A percentile compares a stretch with the other conserved stretches of the same genome.
Evolutionary conservation across 2,797 vertebrate species (phyloP).

Genomic region (Cossypha caffra): DNA sequence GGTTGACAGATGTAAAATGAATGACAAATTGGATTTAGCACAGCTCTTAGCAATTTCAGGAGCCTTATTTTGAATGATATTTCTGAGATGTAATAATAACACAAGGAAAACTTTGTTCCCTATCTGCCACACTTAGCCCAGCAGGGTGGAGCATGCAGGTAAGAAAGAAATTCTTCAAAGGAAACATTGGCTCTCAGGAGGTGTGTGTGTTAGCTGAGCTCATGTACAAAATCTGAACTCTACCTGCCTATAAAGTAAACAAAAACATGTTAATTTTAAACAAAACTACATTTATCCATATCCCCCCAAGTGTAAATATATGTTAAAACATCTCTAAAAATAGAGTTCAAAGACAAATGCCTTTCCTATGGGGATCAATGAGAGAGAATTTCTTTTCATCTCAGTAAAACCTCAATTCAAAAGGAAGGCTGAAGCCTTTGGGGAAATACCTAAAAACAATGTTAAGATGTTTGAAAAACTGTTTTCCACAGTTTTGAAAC

Average conservation of each 20-base stretch:
- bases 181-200: conserved; percentile 25
- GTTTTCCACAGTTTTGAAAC: conserved; percentile 26
- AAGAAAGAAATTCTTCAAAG: conserved; percentile 60
- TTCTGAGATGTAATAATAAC: background rate
- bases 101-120: background rate
- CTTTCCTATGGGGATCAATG: conserved; percentile 52
- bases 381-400: conserved; percentile 60
- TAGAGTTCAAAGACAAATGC: conserved; percentile 65
- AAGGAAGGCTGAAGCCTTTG: conserved; percentile 41
- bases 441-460: conserved; percentile 49
- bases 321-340: conserved; percentile 57
- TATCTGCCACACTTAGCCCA: background rate
- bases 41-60: background rate
- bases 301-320: conserved; percentile 28
- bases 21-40: background rate
- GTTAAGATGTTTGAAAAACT: conserved; percentile 41
- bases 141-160: background rate
- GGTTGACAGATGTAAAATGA: background rate
- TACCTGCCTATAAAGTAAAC: conserved; percentile 46
- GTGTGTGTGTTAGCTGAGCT: conserved; percentile 10
- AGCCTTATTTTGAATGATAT: background rate
- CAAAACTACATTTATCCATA: conserved; percentile 60
- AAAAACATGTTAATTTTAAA: conserved; percentile 64
- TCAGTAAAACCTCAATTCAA: conserved; percentile 62
- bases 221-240: conserved; percentile 41